Conservation (phyloP, 2,797 vertebrate species). For the Typhlichthys subterraneus region DNA sequence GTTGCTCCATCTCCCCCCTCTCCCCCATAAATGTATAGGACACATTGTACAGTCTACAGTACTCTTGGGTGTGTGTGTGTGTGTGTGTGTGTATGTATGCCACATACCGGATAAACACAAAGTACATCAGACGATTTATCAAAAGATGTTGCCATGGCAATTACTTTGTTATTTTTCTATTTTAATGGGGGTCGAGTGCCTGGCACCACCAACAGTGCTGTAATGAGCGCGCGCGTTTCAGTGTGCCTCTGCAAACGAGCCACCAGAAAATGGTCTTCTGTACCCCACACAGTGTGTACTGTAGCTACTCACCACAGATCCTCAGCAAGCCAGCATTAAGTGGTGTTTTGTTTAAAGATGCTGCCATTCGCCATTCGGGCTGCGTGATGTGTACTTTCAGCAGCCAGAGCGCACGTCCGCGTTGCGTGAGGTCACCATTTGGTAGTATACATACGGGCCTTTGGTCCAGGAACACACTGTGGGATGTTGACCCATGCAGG, state of each 20-base stretch:
- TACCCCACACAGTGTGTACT: slow-evolving; percentile 19
- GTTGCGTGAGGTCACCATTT: too few species aligned
- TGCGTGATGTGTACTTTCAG: too few species aligned
- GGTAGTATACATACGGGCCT: too few species aligned
- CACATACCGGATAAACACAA: neutral
- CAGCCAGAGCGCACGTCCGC: too few species aligned
- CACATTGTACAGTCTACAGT: neutral
- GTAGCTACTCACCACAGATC: too few species aligned
- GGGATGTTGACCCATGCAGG: too few species aligned
- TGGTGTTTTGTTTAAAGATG: too few species aligned
- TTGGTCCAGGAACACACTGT: too few species aligned
- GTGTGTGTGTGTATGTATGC: neutral
- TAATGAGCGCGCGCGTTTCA: slow-evolving; percentile 53
- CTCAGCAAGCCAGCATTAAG: too few species aligned
- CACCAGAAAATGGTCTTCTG: slow-evolving; percentile 17
- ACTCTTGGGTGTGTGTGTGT: neutral
- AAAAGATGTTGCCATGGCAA: slow-evolving; percentile 33
- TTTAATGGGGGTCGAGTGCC: slow-evolving; percentile 42
- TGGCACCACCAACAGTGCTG: slow-evolving; percentile 58
- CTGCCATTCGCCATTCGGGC: too few species aligned
- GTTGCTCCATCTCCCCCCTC: too few species aligned
- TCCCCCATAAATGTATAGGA: too few species aligned
- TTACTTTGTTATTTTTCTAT: slow-evolving; percentile 40
- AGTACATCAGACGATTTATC: neutral
- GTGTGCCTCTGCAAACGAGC: neutral